Percentiles rank a stretch among this genome's conserved stretches.
Evolutionary conservation across 2,888 invertebrate genomes (phyloP).

Genomic region (Dorcus parallelipipedus): DNA sequence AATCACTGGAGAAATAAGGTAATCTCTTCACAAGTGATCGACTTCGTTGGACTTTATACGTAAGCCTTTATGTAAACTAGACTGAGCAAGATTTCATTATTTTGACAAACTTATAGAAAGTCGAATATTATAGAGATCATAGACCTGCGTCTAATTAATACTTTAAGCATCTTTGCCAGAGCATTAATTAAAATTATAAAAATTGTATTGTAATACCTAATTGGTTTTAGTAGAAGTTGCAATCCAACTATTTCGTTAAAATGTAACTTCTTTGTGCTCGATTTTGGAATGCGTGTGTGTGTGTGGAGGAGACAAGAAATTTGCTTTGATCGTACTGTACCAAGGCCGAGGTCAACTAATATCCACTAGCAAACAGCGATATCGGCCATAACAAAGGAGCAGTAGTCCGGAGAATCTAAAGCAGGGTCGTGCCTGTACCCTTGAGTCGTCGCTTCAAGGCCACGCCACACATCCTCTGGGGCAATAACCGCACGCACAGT

Average conservation of each 20-base stretch:
- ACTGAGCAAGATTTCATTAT: too few species aligned
- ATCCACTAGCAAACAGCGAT: slow-evolving; percentile 12
- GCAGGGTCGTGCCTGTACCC: slow-evolving; percentile 31
- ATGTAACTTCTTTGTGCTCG: background rate
- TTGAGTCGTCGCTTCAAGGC: slow-evolving; percentile 29
- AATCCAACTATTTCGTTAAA: background rate
- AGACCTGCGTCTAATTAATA: too few species aligned
- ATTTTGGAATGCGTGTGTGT: background rate
- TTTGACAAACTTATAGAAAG: too few species aligned
- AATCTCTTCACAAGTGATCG: too few species aligned
- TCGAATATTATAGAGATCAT: too few species aligned
- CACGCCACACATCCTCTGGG: slow-evolving; percentile 25
- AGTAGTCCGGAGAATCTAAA: slow-evolving; percentile 25
- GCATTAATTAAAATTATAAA: too few species aligned
- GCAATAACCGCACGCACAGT: slow-evolving; percentile 20
- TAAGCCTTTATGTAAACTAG: too few species aligned
- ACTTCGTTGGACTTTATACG: too few species aligned
- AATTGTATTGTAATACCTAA: too few species aligned
- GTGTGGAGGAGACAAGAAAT: slow-evolving; percentile 8
- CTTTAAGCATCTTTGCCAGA: too few species aligned
- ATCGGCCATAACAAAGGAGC: slow-evolving; percentile 18
- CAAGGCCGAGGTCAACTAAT: slow-evolving; percentile 18
- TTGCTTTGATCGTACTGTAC: slow-evolving; percentile 20
- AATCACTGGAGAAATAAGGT: too few species aligned
- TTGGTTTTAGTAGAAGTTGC: too few species aligned